Base-by-base conservation (phyloP, 2,113 vertebrate species). In the Lagopus muta region DNA sequence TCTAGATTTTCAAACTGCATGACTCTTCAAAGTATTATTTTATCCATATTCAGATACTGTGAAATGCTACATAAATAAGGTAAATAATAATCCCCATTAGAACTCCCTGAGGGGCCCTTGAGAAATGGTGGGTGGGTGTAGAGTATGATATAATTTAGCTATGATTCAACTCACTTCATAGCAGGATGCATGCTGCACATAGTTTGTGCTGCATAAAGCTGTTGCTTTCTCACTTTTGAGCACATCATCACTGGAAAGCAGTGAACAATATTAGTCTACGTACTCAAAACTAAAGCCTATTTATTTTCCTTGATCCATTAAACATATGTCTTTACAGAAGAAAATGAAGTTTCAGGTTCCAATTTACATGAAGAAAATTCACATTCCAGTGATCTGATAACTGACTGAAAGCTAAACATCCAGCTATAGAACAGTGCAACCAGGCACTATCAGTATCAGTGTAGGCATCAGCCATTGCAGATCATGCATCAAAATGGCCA, bases 201-300 rank as follows among this genome's bases (percentile, higher is more conserved):
- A 79, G 32, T 36, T 13, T 5, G 19, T 60, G 20, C 61, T 85
- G 22, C 52, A 61, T 6, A 16, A 73, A 71, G n/a, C 15, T 2
- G 2, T 8, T 72, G 13, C 18, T 50, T 58, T 28, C 17, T 86
- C 17, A 4, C 52, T 55, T n/a, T 40, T 50, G 55, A 92, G 42
- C 5, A 78, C 65, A 43, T 22, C 8, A 4, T 20, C n/a, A 32
- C 11, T 69, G 61, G 48, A 25, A 48, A 3, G 0, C 3, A 2
- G 14, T 20, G 13, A 10, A 76, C 32, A 38, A 9, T 15, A 32
- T 36, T 24, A 52, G 52, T 13, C 12, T 64, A 5, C 7, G 45
- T 24, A 12, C 14, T 88, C 20, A 83, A 74, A 88, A 80, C 2
- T 8, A 2, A 64, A 72, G n/a, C 2, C 4, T 11, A 2, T 24